Percentiles rank a stretch among this genome's conserved stretches.
Evolutionary conservation across 2,113 vertebrate genomes (phyloP).

Genomic region (Grantiella picta): DNA sequence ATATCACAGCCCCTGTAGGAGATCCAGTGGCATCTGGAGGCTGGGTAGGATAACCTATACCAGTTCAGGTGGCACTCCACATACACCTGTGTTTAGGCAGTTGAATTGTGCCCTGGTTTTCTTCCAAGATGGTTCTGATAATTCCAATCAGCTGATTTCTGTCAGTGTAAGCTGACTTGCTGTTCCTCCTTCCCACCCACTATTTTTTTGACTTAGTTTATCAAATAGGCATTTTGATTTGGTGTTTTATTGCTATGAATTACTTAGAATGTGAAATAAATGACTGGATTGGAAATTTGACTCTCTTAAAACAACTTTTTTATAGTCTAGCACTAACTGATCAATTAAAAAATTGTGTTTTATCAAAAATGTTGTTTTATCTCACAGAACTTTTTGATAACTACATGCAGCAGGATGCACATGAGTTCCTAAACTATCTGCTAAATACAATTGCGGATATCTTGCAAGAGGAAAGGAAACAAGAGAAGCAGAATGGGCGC

Average conservation of each 20-base stretch:
- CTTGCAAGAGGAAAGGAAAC: conserved; percentile 93
- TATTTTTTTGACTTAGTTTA: neutral
- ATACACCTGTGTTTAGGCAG: neutral
- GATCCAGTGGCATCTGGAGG: neutral
- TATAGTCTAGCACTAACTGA: neutral
- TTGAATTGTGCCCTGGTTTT: neutral
- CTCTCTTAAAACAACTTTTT: neutral
- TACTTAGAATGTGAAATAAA: neutral
- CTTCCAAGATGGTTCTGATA: neutral
- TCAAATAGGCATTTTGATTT: neutral
- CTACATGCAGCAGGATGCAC: conserved; percentile 99
- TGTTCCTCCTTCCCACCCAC: neutral
- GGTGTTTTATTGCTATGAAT: neutral
- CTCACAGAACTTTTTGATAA: conserved; percentile 94
- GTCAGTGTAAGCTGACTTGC: neutral
- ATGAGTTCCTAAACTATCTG: conserved; percentile 97
- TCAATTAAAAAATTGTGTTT: neutral
- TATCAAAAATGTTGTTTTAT: neutral
- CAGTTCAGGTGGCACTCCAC: neutral
- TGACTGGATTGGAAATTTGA: neutral
- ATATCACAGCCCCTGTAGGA: neutral
- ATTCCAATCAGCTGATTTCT: neutral
- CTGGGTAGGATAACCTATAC: neutral
- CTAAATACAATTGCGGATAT: conserved; percentile 97
- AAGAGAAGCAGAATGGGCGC: conserved; percentile 96